phyloP scores from a whole-genome alignment of 2,888 invertebrate species.

The Diplolepis rosae region DNA sequence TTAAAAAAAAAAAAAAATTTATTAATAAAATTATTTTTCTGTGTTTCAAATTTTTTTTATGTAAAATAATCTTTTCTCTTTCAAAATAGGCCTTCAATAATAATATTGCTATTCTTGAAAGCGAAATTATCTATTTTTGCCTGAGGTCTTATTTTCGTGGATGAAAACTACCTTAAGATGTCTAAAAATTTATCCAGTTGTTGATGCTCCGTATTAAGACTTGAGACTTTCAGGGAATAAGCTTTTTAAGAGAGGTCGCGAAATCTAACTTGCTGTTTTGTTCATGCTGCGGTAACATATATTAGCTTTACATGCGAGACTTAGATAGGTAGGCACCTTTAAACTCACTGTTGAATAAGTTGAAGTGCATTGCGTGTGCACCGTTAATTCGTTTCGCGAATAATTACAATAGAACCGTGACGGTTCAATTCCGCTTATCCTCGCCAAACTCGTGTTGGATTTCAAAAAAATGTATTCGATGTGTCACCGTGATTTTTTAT shows the following conservation, averaged over 20 bases:
- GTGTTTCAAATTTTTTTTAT: too few relatives aligned
- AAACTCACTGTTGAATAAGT: conserved; percentile 60
- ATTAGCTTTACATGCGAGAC: conserved; percentile 53
- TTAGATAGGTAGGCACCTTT: conserved; percentile 41
- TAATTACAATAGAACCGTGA: conserved; percentile 63
- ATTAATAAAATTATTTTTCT: too few relatives aligned
- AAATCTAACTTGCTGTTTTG: conserved; percentile 47
- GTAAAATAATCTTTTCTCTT: too few relatives aligned
- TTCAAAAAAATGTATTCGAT: neutral
- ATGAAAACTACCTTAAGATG: too few relatives aligned
- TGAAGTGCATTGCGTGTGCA: conserved; percentile 67
- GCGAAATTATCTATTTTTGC: too few relatives aligned
- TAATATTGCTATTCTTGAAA: too few relatives aligned
- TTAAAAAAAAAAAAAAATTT: too few relatives aligned
- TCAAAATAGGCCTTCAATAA: too few relatives aligned
- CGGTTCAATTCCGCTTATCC: conserved; percentile 54
- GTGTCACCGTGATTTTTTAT: conserved; percentile 8
- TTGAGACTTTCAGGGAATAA: neutral
- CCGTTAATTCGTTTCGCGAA: conserved; percentile 69
- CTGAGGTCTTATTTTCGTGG: too few relatives aligned
- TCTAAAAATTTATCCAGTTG: neutral
- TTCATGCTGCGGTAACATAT: conserved; percentile 61
- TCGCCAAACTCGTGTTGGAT: neutral
- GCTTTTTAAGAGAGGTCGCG: conserved; percentile 6
- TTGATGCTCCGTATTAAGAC: neutral